Conservation (phyloP, 2,888 invertebrate genomes). For the Exephanes ischioxanthus region DNA sequence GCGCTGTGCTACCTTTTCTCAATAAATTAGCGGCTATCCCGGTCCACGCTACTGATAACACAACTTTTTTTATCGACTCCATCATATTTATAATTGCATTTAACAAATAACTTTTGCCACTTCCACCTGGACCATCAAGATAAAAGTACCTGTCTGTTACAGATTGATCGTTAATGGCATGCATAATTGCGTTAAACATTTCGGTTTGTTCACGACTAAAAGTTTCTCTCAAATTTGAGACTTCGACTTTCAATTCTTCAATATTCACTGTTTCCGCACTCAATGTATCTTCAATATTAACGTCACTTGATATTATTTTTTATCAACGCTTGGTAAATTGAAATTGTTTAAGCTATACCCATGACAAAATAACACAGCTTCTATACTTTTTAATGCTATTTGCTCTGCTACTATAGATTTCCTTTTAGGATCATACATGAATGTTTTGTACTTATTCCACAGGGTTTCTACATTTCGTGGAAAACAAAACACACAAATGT, state of each 20-base stretch:
- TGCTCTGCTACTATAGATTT: constrained; percentile 4
- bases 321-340: constrained; percentile 25
- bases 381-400: constrained; percentile 36
- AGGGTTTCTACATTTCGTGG: constrained; percentile 48
- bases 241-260: constrained; percentile 8
- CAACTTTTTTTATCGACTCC: not conserved
- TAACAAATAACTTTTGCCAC: constrained; percentile 51
- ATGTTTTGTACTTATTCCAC: constrained; percentile 49
- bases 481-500: constrained; percentile 56
- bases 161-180: constrained; percentile 15
- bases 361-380: constrained; percentile 22
- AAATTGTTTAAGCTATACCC: constrained; percentile 29
- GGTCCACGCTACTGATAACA: constrained; percentile 15
- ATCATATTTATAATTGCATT: constrained; percentile 18
- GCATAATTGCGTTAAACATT: constrained; percentile 36
- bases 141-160: constrained; percentile 7
- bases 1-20: not conserved
- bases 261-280: constrained; percentile 3
- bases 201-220: constrained; percentile 15
- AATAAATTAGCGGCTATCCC: constrained; percentile 26
- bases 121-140: constrained; percentile 26
- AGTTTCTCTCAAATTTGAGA: constrained; percentile 11
- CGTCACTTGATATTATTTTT: constrained; percentile 3
- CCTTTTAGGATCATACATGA: constrained; percentile 38
- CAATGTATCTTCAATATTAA: not conserved